Evolutionary conservation across 2,888 invertebrate genomes (phyloP), one percentile per base, ranked within the genome.

Genomic region (Tachina fera): DNA sequence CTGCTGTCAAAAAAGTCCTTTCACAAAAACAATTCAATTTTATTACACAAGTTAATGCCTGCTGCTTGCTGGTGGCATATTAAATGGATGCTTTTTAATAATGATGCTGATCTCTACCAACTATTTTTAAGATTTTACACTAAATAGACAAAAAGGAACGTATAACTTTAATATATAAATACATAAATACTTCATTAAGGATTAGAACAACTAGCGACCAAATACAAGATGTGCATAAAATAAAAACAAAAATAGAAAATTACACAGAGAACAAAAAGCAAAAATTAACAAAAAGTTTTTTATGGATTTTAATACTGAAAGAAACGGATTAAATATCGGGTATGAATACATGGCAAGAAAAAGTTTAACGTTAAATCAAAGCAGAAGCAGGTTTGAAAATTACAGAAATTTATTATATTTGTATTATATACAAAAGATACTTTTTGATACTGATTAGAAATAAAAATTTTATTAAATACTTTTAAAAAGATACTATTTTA

Each of bases 21-120:
- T 53, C 51, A 16, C n/a, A 45, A 58, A 71, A 58, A 71, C n/a
- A 45, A 19, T 71, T 71, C 19, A 71, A 71, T 71, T 71, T 58
- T 45, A 71, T 71, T 71, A 47, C 45, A 71, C 43, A 45, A 71
- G 56, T 58, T 31, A 58, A 71, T 45, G 45, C 1, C 45, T 43
- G n/a, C 45, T 71, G 58, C 71, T n/a, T 71, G 56, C 16, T 70
- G 71, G 13, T 65, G 65, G 43, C 16, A 71, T 19, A 43, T 71
- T 65, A 45, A 47, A 10, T 19, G 22, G 22, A 22, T 45, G 22
- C 9, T 22, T 45, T 47, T 65, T 22, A 65, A 65, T 47, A 65
- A 45, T 22, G 49, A 49, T 61, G 49, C 47, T 45, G 31, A 72
- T 60, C 71, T 47, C 58, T 16, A n/a, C n/a, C 70, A 67, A 67